These are phyloP conservation scores for Sarcophaga caerulescens DNA, from an alignment of 2,888 invertebrate genomes.

Conservation along the genomic window DNA sequence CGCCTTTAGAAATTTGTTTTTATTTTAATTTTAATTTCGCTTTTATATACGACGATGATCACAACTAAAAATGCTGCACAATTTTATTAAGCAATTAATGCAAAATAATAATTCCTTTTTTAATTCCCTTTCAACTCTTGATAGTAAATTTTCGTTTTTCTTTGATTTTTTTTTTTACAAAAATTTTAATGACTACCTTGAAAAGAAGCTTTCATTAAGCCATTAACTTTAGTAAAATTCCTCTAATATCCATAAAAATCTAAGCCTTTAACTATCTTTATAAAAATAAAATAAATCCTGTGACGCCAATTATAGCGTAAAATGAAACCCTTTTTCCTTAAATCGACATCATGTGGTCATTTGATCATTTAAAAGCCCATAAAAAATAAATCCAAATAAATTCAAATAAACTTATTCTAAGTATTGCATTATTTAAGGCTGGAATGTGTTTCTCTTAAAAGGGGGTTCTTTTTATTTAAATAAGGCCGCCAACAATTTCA, in stretches of 20 bases:
- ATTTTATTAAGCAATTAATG: not conserved
- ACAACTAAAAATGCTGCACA: not conserved
- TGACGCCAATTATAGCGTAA: not conserved
- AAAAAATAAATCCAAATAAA: conserved; percentile 4
- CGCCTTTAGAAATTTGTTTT: too few relatives aligned
- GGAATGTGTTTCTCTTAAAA: not conserved
- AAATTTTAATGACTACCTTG: not conserved
- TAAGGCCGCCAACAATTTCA: not conserved
- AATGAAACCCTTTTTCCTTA: conserved; percentile 30
- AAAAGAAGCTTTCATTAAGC: conserved; percentile 57
- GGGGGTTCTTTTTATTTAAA: conserved; percentile 23
- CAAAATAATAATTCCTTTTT: not conserved
- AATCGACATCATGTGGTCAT: not conserved
- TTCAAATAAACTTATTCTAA: not conserved
- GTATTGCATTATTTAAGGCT: not conserved
- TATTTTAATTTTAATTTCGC: not conserved
- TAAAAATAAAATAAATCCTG: not conserved
- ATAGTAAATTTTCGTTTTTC: too few relatives aligned
- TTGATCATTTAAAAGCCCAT: not conserved
- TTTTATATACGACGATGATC: not conserved
- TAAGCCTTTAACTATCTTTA: conserved; percentile 35
- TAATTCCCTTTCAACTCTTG: not conserved
- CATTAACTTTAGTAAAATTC: conserved; percentile 31
- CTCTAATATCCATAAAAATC: conserved; percentile 18
- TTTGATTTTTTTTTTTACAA: too few relatives aligned